phyloP scores from a whole-genome alignment of 2,888 invertebrate genomes.

The Neuroscelio doddi region DNA sequence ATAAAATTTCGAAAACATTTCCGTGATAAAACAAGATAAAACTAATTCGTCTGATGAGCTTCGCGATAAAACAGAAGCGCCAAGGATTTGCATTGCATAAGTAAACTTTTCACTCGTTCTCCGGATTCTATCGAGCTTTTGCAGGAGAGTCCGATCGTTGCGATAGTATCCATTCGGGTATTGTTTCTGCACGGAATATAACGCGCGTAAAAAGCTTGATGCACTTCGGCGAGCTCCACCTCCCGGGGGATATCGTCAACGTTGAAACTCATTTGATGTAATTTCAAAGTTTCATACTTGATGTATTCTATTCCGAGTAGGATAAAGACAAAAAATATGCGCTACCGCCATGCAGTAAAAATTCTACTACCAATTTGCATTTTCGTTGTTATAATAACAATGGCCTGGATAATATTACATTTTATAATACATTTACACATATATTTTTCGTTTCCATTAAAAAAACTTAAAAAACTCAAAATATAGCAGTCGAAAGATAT shows the following conservation, averaged over 20 bases:
- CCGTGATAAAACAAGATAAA: constrained; percentile 15
- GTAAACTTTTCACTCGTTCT: constrained; percentile 28
- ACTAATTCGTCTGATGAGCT: constrained; percentile 33
- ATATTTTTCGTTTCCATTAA: no score
- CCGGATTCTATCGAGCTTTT: constrained; percentile 28
- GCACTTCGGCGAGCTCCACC: constrained; percentile 12
- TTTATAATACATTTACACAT: no score
- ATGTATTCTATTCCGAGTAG: constrained; percentile 16
- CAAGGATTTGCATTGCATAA: constrained; percentile 33
- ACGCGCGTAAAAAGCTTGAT: constrained; percentile 31
- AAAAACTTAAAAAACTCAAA: no score
- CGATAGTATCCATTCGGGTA: constrained; percentile 31
- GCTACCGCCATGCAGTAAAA: no score
- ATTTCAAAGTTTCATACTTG: constrained; percentile 33
- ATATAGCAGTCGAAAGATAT: no score
- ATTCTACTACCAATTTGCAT: constrained; percentile 27
- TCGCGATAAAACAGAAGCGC: constrained; percentile 22
- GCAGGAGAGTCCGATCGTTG: constrained; percentile 18
- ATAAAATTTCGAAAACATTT: no score
- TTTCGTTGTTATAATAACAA: constrained; percentile 33
- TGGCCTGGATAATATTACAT: no score
- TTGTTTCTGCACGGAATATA: constrained; percentile 23
- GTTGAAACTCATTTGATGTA: constrained; percentile 37
- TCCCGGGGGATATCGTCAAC: constrained; percentile 32
- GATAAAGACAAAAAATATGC: constrained; percentile 34